Percentiles rank a stretch among this genome's conserved stretches.
These are phyloP conservation scores for Carlito syrichta DNA, from an alignment of 2,113 vertebrate genomes.

Conservation along the genomic window DNA sequence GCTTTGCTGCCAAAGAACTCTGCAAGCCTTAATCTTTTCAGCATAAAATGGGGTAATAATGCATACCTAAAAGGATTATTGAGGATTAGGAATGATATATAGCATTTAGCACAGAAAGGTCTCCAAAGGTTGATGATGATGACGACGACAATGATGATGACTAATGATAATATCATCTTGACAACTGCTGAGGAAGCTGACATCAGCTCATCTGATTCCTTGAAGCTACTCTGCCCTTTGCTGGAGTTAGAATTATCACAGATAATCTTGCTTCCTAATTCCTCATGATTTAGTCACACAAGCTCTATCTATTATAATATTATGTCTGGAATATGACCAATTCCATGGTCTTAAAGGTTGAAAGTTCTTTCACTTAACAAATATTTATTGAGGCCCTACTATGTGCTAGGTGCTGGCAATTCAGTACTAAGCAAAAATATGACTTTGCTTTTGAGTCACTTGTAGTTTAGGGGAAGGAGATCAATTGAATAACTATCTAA, in stretches of 20 bases:
- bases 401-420: background rate
- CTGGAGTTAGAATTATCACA: background rate
- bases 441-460: background rate
- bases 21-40: background rate
- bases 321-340: background rate
- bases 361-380: background rate
- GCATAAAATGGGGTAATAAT: background rate
- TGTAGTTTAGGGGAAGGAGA: background rate
- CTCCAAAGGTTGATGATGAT: background rate
- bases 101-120: background rate
- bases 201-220: background rate
- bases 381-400: background rate
- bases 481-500: background rate
- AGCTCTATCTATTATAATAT: background rate
- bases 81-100: background rate
- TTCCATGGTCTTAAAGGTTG: background rate
- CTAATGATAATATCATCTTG: background rate
- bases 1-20: background rate
- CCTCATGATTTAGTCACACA: background rate
- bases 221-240: background rate
- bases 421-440: background rate
- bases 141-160: background rate
- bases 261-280: background rate
- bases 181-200: background rate
- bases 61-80: background rate